A percentile compares a stretch with the other conserved stretches of the same genome.
phyloP scores from a whole-genome alignment of 2,888 invertebrate genomes.

The Lasioglossum morio region DNA sequence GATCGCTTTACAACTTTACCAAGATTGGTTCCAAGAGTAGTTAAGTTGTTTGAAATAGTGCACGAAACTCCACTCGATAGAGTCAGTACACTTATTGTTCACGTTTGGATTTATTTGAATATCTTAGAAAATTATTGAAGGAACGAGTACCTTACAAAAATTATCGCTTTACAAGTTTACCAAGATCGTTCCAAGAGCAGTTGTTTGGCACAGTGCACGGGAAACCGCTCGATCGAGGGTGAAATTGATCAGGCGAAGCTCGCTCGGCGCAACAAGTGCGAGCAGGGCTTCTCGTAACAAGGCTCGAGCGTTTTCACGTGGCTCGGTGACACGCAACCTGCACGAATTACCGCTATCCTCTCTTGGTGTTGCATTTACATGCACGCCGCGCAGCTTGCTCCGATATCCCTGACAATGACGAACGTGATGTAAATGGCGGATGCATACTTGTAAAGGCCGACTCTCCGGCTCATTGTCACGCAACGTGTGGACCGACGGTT shows the following conservation, averaged over 20 bases:
- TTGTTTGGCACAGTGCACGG: neutral
- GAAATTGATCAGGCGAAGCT: constrained; percentile 3
- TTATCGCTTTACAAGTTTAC: neutral
- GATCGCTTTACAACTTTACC: too few relatives aligned
- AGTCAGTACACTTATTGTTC: neutral
- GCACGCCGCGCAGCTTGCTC: constrained; percentile 57
- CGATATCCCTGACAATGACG: constrained; percentile 68
- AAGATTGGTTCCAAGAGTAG: neutral
- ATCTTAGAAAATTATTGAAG: too few relatives aligned
- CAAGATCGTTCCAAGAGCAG: neutral
- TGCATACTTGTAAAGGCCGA: constrained; percentile 51
- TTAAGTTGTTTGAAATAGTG: neutral
- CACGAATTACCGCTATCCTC: constrained; percentile 66
- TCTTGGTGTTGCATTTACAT: constrained; percentile 60
- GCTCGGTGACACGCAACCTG: constrained; percentile 58
- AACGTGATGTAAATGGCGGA: constrained; percentile 69
- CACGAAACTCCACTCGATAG: neutral
- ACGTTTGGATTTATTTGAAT: too few relatives aligned
- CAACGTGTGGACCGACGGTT: constrained; percentile 12
- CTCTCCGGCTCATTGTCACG: constrained; percentile 40
- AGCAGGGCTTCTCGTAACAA: constrained; percentile 5
- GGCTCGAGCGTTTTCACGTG: constrained; percentile 44
- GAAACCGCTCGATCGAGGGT: neutral
- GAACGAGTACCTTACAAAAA: too few relatives aligned
- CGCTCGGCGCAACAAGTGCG: neutral